Conservation (phyloP, 2,797 vertebrate genomes). For the Carcharodon carcharias region DNA sequence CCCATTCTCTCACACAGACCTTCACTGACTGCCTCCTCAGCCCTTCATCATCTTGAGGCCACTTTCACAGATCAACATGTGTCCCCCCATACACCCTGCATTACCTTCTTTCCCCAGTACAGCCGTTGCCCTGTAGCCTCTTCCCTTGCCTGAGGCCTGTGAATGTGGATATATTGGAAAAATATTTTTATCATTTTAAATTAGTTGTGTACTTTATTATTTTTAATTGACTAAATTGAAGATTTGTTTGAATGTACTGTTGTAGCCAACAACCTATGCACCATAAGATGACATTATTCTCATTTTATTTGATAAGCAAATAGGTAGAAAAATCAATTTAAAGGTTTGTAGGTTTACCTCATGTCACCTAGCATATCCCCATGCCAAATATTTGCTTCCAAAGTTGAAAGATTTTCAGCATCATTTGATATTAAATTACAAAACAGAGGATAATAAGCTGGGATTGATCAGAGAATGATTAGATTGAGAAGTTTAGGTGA, state of each 20-base stretch:
- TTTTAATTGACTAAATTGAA: neutral
- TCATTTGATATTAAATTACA: neutral
- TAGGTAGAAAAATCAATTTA: neutral
- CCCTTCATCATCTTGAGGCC: too few species aligned
- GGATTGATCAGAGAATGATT: neutral
- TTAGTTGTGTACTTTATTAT: neutral
- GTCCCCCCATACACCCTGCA: too few species aligned
- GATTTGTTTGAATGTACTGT: neutral
- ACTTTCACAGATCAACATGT: too few species aligned
- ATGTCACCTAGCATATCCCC: neutral
- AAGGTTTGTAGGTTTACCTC: neutral
- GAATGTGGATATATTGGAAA: neutral
- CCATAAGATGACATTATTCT: neutral
- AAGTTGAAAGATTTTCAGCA: neutral
- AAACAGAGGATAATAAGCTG: neutral
- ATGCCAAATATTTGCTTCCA: neutral
- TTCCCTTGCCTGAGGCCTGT: too few species aligned
- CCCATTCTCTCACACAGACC: too few species aligned
- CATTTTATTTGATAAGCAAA: neutral
- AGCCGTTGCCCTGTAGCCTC: too few species aligned
- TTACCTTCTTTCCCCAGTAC: too few species aligned
- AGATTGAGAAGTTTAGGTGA: neutral
- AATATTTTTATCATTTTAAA: neutral
- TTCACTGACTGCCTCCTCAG: too few species aligned
- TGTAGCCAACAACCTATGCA: neutral